A percentile compares a stretch with the other conserved stretches of the same genome.
phyloP scores from a whole-genome alignment of 2,888 invertebrate genomes.

The Microctonus hyperodae region DNA sequence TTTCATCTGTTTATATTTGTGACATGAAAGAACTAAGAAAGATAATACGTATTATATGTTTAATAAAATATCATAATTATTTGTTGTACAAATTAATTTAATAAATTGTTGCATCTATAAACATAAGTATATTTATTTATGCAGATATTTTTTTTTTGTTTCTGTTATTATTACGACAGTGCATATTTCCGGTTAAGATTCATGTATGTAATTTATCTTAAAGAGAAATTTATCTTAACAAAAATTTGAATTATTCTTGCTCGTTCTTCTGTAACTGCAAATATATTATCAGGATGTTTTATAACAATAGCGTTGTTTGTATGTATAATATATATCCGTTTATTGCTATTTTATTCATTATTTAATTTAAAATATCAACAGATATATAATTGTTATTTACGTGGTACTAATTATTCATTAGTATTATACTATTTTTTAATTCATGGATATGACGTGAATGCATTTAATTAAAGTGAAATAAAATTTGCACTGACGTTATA shows the following conservation, averaged over 20 bases:
- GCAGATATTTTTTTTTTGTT: neutral
- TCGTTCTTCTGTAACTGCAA: conserved; percentile 21
- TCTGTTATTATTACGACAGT: neutral
- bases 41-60: too few relatives aligned
- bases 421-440: neutral
- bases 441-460: neutral
- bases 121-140: conserved; percentile 20
- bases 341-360: too few relatives aligned
- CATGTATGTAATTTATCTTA: conserved; percentile 12
- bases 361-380: too few relatives aligned
- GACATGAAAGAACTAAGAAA: too few relatives aligned
- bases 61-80: too few relatives aligned
- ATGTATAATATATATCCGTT: neutral
- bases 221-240: conserved; percentile 17
- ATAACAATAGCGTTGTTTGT: conserved; percentile 2
- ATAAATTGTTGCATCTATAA: too few relatives aligned
- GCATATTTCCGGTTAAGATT: conserved; percentile 20
- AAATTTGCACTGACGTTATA: conserved; percentile 1
- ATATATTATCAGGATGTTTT: too few relatives aligned
- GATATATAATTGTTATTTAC: too few relatives aligned
- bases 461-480: neutral
- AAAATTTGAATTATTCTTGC: conserved; percentile 17
- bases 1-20: neutral
- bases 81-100: neutral
- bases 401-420: neutral